Evolutionary conservation across 2,113 vertebrate genomes (phyloP), one percentile per base, ranked within the genome.

Genomic region (Stercorarius parasiticus): DNA sequence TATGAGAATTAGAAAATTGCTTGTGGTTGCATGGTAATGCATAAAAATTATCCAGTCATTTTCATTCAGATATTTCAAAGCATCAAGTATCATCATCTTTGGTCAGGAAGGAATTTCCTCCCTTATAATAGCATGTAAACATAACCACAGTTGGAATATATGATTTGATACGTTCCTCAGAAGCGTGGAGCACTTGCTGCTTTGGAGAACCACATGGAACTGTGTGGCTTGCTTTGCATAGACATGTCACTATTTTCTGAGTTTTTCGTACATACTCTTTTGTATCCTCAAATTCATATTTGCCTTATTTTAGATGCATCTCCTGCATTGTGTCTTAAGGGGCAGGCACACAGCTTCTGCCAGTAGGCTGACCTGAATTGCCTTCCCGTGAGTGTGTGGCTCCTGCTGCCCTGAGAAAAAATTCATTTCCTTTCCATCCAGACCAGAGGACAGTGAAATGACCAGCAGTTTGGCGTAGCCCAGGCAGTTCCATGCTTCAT

Each of bases 11-110:
- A 92, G 59, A 72, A 93, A 96, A 96, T 95, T 92, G 64, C 64
- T 94, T 96, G 96, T 91, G 94, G 94, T 96, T 96, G 40, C 38
- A 77, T 27, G 26, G 42, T 96, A 86, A 93, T 92, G 85, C 49
- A 69, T 93, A 95, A 96, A 94, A 97, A 97, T 93, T 90, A 95
- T 73, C 52, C 88, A 78, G 79, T 95, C 14, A 86, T 93, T 90
- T 94, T 90, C 50, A 83, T 92, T 93, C 85, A 93, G 23, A 85
- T 95, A 86, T 95, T 94, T 97, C 76, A 91, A 94, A 93, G 86
- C 47, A 34, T 19, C 14, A 84, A 90, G 16, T 90, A 88, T 64
- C 90, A 73, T 95, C 34, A 47, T 86, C 69, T 96, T 95, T 81
- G 82, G 90, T 95, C n/a, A 78, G 76, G 47, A 84, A 95, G 65